phyloP scores from a whole-genome alignment of 2,797 vertebrate genomes.

The Botia kubotai region DNA sequence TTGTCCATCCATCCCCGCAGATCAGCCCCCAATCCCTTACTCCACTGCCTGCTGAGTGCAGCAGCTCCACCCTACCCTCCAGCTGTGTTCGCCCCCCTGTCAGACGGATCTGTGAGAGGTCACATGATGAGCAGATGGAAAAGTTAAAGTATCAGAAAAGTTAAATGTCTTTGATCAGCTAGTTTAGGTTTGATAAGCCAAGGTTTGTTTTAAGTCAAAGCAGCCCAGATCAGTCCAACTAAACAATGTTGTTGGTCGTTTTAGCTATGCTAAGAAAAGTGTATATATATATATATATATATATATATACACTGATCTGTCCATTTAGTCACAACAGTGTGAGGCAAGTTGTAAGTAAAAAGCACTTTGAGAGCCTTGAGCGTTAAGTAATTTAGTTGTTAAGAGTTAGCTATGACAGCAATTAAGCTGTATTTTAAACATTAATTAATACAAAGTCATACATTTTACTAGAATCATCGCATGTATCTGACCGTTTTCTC shows the following conservation, averaged over 20 bases:
- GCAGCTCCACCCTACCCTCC: constrained; percentile 91
- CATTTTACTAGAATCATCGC: neutral
- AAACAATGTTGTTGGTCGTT: neutral
- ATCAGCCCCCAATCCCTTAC: constrained; percentile 88
- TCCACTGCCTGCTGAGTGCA: constrained; percentile 72
- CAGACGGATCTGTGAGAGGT: constrained; percentile 86
- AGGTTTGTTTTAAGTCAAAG: too few relatives aligned
- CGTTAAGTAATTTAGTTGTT: neutral
- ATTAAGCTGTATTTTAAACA: neutral
- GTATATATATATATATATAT: too few relatives aligned
- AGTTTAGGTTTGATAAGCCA: neutral
- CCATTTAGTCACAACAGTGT: neutral
- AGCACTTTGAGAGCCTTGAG: too few relatives aligned
- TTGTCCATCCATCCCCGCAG: constrained; percentile 92
- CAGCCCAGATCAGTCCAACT: neutral
- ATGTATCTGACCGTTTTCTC: constrained; percentile 87
- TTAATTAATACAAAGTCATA: neutral
- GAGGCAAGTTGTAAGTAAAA: too few relatives aligned
- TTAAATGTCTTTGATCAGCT: constrained; percentile 26
- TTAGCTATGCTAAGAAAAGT: neutral
- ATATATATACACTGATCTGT: neutral
- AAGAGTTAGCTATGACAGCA: neutral
- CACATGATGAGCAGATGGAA: constrained; percentile 58
- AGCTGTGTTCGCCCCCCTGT: constrained; percentile 87
- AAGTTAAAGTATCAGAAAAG: neutral